phyloP scores from a whole-genome alignment of 2,113 vertebrate species.

The Notarius lentiginosus region DNA sequence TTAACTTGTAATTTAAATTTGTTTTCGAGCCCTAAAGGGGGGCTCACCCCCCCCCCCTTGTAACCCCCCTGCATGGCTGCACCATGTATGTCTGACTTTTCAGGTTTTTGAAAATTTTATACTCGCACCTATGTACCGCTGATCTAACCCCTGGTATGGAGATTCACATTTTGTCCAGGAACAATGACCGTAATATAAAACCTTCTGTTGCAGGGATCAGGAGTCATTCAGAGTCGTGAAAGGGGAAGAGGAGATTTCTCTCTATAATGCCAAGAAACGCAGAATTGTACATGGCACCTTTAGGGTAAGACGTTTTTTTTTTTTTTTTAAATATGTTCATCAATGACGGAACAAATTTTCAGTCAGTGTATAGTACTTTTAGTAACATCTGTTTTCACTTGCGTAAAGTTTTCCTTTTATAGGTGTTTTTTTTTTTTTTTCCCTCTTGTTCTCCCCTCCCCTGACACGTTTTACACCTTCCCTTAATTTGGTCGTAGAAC shows the following conservation, averaged over 20 bases:
- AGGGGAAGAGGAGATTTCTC: slow-evolving; percentile 85
- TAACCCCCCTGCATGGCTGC: no score
- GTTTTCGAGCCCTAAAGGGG: no score
- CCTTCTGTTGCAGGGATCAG: slow-evolving; percentile 73
- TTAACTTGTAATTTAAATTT: no score
- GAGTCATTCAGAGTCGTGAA: slow-evolving; percentile 81
- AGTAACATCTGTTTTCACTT: neutral
- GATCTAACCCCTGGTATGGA: neutral
- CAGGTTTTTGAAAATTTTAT: no score
- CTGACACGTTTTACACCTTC: no score
- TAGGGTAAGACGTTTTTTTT: slow-evolving; percentile 57
- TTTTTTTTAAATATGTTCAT: neutral
- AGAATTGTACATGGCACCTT: slow-evolving; percentile 73
- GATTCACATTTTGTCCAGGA: neutral
- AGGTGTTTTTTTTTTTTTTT: no score
- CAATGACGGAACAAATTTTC: neutral
- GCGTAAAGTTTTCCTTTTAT: neutral
- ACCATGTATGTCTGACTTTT: no score
- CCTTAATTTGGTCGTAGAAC: no score
- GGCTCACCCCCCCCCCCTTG: no score
- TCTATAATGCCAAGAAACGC: slow-evolving; percentile 82
- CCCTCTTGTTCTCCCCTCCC: no score
- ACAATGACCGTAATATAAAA: neutral
- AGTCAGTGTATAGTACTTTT: neutral
- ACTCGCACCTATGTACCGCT: no score